Percentiles rank a stretch among this genome's conserved stretches.
phyloP scores from a whole-genome alignment of 1,140 invertebrate species.

The Mactra quadrangularis region DNA sequence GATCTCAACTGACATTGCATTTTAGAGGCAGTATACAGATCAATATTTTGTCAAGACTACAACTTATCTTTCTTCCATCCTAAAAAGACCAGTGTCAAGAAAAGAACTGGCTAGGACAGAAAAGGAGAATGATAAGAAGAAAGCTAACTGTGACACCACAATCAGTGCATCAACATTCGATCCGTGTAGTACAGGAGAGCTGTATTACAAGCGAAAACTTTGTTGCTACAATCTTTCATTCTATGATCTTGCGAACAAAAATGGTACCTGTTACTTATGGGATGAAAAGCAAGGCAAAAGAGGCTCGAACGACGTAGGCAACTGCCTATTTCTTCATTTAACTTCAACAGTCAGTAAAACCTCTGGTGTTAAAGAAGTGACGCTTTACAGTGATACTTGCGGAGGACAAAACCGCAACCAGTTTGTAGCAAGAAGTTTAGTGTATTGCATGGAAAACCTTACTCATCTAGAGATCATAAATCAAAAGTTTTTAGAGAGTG shows the following conservation, averaged over 20 bases:
- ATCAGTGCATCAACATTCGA: constrained; percentile 55
- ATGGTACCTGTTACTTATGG: constrained; percentile 61
- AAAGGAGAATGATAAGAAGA: constrained; percentile 55
- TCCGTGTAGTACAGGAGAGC: constrained; percentile 7
- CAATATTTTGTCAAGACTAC: too few species aligned
- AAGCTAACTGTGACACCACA: constrained; percentile 17
- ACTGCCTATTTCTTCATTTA: constrained; percentile 44
- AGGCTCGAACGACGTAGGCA: constrained; percentile 59
- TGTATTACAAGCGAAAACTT: constrained; percentile 60
- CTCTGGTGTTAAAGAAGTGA: constrained; percentile 47
- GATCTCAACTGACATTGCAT: constrained; percentile 15
- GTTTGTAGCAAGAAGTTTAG: constrained; percentile 19
- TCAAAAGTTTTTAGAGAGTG: too few species aligned
- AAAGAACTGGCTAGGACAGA: constrained; percentile 35
- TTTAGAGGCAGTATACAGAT: too few species aligned
- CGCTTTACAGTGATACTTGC: constrained; percentile 59
- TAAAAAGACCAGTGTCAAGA: constrained; percentile 63
- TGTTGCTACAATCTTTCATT: constrained; percentile 62
- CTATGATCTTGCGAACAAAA: constrained; percentile 37
- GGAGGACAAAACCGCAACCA: too few species aligned
- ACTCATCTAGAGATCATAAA: too few species aligned
- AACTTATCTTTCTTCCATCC: too few species aligned
- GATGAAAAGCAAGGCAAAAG: constrained; percentile 47
- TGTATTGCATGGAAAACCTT: too few species aligned
- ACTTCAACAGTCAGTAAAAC: constrained; percentile 17